Evolutionary conservation across 2,113 vertebrate genomes (phyloP), one percentile per base, ranked within the genome.

Genomic region (Canis aureus): DNA sequence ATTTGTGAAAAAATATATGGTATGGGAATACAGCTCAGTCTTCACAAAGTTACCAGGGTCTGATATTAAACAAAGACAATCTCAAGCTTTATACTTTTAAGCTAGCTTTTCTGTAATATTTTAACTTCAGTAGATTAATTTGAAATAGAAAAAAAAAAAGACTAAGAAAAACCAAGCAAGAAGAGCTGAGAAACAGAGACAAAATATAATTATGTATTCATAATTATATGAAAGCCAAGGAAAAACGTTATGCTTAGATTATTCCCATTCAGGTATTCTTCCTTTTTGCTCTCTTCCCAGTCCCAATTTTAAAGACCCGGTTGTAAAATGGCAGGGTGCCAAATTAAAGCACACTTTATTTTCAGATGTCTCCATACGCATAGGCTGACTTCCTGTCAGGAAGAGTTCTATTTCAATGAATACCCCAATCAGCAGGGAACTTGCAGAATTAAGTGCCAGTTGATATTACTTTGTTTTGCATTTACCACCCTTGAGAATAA

Each of bases 401-500:
- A 99, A 99, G 99, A 98, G 98, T 98, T 99, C 98, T 97, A 99
- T 99, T 98, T 99, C 99, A 97, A 98, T 98, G 99, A 99, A 99
- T 99, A 99, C 99, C 98, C 99, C 98, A 98, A 99, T 98, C 99
- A 99, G 99, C 99, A 98, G 99, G 99, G 99, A 99, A 99, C 98
- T 99, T 98, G 96, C 98, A 99, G 99, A 99, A 99, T 99, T 99
- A 99, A 99, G 99, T 99, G 99, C 99, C 99, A 99, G 99, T 99
- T 99, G 99, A 99, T 99, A 99, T 99, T 99, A 99, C 98, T 98
- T 99, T 99, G 99, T 99, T 99, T 99, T 99, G 98, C 99, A 99
- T 99, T 98, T 98, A 98, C 99, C 99, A 99, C 99, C 98, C 99
- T 98, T 99, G 99, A 99, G 99, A 99, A 98, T 99, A 98, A 98